phyloP scores from a whole-genome alignment of 2,888 invertebrate genomes.

The Caenorhabditis japonica region DNA sequence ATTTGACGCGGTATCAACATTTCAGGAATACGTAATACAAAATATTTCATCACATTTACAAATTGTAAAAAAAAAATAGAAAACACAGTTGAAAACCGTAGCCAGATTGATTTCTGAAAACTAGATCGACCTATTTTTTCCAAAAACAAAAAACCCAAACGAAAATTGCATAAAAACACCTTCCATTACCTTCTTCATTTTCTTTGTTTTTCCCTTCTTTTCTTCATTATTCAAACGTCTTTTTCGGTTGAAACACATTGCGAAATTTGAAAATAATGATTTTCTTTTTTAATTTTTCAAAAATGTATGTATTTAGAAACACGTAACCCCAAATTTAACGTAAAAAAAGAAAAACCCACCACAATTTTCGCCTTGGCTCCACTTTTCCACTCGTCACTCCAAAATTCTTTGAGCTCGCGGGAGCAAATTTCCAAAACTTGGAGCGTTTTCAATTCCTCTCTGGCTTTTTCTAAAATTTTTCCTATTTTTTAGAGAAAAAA shows the following conservation, averaged over 20 bases:
- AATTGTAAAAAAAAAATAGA: no score
- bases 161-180: neutral
- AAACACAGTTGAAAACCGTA: no score
- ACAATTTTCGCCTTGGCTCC: slow-evolving; percentile 41
- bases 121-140: no score
- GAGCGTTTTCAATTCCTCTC: slow-evolving; percentile 64
- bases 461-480: slow-evolving; percentile 66
- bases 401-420: slow-evolving; percentile 47
- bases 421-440: slow-evolving; percentile 68
- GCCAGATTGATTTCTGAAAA: no score
- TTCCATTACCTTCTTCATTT: slow-evolving; percentile 1
- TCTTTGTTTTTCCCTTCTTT: neutral
- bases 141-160: no score
- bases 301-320: neutral
- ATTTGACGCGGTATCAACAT: no score
- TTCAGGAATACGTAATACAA: no score
- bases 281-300: neutral
- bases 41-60: no score
- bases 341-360: slow-evolving; percentile 24
- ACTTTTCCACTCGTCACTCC: slow-evolving; percentile 44
- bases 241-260: slow-evolving; percentile 20
- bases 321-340: neutral
- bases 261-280: neutral
- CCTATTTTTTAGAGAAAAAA: neutral
- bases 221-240: neutral